Base-by-base conservation (phyloP, 2,113 vertebrate species). In the Chloropsis hardwickii region DNA sequence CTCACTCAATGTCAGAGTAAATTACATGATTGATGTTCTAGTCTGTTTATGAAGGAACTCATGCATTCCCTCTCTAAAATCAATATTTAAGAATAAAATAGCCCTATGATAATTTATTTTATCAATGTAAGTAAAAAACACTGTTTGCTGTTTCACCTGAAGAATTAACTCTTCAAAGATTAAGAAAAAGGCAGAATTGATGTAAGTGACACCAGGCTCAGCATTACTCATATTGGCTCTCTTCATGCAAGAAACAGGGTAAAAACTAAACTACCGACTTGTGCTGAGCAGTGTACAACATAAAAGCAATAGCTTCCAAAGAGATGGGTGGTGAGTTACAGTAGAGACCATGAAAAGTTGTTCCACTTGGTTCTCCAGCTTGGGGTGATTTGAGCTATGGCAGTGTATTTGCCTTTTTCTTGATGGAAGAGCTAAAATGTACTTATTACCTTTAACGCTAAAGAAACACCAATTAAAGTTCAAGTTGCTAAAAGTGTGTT, bases 81-180 rank as follows among this genome's bases (percentile, higher is more conserved):
- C 96, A 93, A 96, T 97, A 96, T 92, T 93, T 70, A 86, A 25
- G 81, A 88, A 94, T 86, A 89, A 96, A 97, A 81, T 83, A 92
- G 91, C 44, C 27, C 35, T 39, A 29, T 4, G 6, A 62, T 90
- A 88, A 93, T 94, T 92, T 90, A 93, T 93, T 85, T 69, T 72
- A 60, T 90, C 91, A 73, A 44, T 35, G 35, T 50, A 87, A 86
- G 79, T 81, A 71, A 89, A 88, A 95, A 87, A 56, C 45, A 42
- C 53, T 45, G 45, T 64, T 60, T 86, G 66, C 70, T 67, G 35
- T 50, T 83, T 89, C 67, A 94, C 67, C 39, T 70, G 69, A 53
- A 70, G 53, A 90, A 94, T 83, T 76, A 94, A 70, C 42, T 92
- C 45, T 37, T 62, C 29, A 45, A 91, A 90, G 42, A 93, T 76